A percentile compares a stretch with the other conserved stretches of the same genome.
These are phyloP conservation scores for Procambarus clarkii DNA, from an alignment of 1,140 invertebrate genomes.

Conservation along the genomic window DNA sequence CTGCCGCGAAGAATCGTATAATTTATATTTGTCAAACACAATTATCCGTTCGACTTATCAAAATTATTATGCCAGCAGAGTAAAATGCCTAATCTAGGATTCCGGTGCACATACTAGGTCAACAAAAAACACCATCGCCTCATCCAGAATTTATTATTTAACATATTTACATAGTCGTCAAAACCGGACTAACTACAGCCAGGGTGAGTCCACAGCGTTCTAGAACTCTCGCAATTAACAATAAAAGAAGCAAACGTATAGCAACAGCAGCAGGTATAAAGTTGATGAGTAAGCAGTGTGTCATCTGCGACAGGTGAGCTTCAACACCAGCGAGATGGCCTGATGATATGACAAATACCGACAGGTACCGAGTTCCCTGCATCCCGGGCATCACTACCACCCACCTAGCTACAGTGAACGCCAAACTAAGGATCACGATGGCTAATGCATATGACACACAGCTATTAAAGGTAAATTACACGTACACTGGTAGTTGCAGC, in stretches of 20 bases:
- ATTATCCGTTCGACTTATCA: too few relatives aligned
- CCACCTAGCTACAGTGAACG: not conserved
- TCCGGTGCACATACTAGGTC: not conserved
- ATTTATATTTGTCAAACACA: too few relatives aligned
- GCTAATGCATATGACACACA: not conserved
- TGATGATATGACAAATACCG: not conserved
- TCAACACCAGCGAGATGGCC: not conserved
- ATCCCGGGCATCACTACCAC: not conserved
- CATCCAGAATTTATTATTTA: conserved; percentile 2
- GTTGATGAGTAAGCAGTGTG: not conserved
- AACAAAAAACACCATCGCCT: not conserved
- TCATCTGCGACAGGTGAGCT: not conserved
- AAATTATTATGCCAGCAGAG: too few relatives aligned
- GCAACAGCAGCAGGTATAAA: not conserved
- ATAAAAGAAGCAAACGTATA: not conserved
- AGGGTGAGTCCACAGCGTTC: not conserved
- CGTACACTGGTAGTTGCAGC: not conserved
- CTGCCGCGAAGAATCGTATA: too few relatives aligned
- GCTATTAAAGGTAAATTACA: not conserved
- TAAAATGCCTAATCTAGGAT: too few relatives aligned
- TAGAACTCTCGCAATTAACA: not conserved
- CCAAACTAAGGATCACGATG: not conserved
- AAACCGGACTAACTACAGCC: not conserved
- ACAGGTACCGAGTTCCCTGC: not conserved
- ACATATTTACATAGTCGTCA: conserved; percentile 11